These are phyloP conservation scores for Drosophila ironensis DNA, from an alignment of 1,140 invertebrate species.

Conservation along the genomic window DNA sequence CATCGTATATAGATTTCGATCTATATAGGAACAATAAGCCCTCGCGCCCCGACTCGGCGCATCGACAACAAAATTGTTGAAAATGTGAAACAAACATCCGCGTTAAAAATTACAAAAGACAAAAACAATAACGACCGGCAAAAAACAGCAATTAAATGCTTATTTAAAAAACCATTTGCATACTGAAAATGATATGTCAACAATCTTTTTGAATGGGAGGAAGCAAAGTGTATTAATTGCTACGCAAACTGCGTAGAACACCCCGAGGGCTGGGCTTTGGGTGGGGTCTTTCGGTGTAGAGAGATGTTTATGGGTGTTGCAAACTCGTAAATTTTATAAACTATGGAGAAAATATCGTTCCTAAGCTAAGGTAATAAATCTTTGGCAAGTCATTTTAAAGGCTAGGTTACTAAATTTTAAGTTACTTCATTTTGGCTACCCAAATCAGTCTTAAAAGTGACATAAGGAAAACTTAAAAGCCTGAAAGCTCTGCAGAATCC, in stretches of 20 bases:
- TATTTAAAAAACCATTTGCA: slow-evolving; percentile 60
- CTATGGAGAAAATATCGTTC: too few species aligned
- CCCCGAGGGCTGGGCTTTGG: too few species aligned
- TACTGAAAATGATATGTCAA: slow-evolving; percentile 16
- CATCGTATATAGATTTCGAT: slow-evolving; percentile 18
- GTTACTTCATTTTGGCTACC: not conserved
- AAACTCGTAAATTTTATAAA: not conserved
- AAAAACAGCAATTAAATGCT: slow-evolving; percentile 62
- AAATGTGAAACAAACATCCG: slow-evolving; percentile 32
- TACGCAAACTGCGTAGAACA: slow-evolving; percentile 36
- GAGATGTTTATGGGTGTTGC: not conserved
- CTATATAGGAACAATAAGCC: slow-evolving; percentile 39
- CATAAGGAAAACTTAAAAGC: too few species aligned
- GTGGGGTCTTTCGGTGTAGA: not conserved
- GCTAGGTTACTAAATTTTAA: not conserved
- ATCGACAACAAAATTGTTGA: slow-evolving; percentile 46
- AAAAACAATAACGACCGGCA: not conserved
- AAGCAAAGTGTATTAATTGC: slow-evolving; percentile 32
- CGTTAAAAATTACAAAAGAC: slow-evolving; percentile 43
- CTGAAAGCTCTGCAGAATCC: too few species aligned
- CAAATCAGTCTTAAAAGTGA: not conserved
- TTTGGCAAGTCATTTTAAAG: too few species aligned
- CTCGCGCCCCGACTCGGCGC: slow-evolving; percentile 2
- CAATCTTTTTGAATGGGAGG: slow-evolving; percentile 10
- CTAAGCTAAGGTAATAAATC: too few species aligned